Evolutionary conservation across 2,888 invertebrate species (phyloP).

Genomic region (Brachyopa scutellaris): DNA sequence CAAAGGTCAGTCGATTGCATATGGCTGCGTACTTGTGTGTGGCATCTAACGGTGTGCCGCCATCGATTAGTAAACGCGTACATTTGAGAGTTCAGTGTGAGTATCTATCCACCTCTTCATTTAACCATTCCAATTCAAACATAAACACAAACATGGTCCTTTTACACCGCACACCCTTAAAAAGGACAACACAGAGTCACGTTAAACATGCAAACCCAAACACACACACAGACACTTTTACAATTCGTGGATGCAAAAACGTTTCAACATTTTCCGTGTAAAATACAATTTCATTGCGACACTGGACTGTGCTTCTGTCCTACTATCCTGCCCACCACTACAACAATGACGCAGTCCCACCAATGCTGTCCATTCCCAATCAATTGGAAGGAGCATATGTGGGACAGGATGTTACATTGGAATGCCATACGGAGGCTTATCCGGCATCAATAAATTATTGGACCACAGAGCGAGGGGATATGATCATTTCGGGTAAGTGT

Average conservation of each 20-base stretch:
- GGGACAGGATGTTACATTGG: constrained; percentile 93
- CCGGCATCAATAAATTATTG: constrained; percentile 97
- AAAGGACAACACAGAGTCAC: constrained; percentile 26
- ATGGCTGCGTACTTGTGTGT: constrained; percentile 97
- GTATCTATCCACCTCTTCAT: constrained; percentile 79
- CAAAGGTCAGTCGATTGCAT: constrained; percentile 94
- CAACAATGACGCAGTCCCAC: constrained; percentile 87
- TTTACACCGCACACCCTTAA: constrained; percentile 5
- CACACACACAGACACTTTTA: constrained; percentile 5
- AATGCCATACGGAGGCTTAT: constrained; percentile 95
- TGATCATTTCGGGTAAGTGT: constrained; percentile 94
- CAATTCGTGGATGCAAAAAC: constrained; percentile 54
- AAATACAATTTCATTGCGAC: constrained; percentile 69
- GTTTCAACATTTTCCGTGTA: constrained; percentile 59
- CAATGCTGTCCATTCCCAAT: constrained; percentile 96
- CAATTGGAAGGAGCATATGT: constrained; percentile 95
- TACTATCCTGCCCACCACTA: background rate
- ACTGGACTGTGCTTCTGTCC: constrained; percentile 24
- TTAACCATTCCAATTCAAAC: constrained; percentile 29
- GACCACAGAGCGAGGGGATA: constrained; percentile 94
- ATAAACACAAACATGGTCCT: background rate
- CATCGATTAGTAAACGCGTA: constrained; percentile 93
- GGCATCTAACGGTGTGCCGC: constrained; percentile 95
- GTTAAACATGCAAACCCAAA: background rate
- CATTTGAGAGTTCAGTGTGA: constrained; percentile 92